Evolutionary conservation across 2,113 vertebrate genomes (phyloP), one percentile per base, ranked within the genome.

Genomic region (Eptesicus fuscus): DNA sequence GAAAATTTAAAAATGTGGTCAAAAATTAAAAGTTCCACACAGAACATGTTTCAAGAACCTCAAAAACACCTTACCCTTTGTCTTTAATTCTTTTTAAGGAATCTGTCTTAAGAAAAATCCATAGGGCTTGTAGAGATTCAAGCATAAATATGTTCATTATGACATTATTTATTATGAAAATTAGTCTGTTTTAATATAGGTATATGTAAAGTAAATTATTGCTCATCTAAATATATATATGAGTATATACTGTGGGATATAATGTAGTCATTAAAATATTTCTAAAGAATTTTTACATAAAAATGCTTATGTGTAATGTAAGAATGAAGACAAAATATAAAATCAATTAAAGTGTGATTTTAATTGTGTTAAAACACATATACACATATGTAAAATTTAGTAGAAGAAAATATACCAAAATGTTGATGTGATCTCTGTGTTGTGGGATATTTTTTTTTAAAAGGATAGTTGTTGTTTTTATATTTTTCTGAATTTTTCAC

Each of bases 201-300:
- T 20, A 61, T 82, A 93, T 91, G 53, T 88, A 79, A 90, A 95
- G 80, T 83, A 88, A 92, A 93, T 93, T 88, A 69, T 90, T 71
- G 11, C 17, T 92, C 28, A 63, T 83, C 63, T 90, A 90, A 94
- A 78, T 92, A 69, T 84, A 32, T 84, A 32, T 84, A 30, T 88
- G 35, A 51, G 32, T 63, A 63, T 82, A 77, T 93, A 61, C 30
- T 69, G 23, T 91, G 42, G n/a, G 2, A 37, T 91, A 70, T 73
- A 87, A 85, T 87, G 7, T 7, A 40, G 32, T 90, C 12, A 73
- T 89, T 90, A 92, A 83, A 90, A 71, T 83, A 90, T 88, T 93
- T 88, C 56, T 95, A 23, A 87, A 86, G 76, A 67, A 13, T 82
- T 96, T 96, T 88, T 90, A 88, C 2, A 9, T 90, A 80, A 94